These are phyloP conservation scores for Vicugna pacos DNA, from an alignment of 2,113 vertebrate species.

Conservation along the genomic window DNA sequence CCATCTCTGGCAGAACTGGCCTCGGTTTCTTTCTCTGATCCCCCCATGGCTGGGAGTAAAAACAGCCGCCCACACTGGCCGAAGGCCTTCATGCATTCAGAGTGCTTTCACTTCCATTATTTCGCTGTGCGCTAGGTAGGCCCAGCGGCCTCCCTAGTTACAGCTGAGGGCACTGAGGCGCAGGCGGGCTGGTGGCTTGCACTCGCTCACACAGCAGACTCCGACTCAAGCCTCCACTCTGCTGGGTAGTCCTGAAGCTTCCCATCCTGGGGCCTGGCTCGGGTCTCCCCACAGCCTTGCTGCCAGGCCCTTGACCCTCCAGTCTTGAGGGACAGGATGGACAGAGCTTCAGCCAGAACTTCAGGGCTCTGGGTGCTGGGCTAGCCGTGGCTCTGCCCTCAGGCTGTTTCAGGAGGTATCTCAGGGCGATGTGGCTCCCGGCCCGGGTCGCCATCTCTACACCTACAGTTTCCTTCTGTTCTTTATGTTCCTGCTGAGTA, in stretches of 20 bases:
- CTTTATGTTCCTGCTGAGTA: not conserved
- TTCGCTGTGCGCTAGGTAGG: not conserved
- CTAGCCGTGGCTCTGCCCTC: too few species aligned
- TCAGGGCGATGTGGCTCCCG: too few species aligned
- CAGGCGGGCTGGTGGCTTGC: fast-evolving
- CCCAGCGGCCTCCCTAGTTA: not conserved
- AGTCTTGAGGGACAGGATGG: not conserved
- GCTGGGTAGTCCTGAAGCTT: not conserved
- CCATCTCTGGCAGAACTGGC: not conserved
- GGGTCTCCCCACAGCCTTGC: not conserved
- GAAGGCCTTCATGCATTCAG: not conserved
- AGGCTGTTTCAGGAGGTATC: not conserved
- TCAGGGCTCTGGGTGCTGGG: not conserved
- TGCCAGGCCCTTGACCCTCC: not conserved
- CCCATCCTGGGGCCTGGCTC: not conserved
- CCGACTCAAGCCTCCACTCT: not conserved
- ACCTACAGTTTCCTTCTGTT: not conserved
- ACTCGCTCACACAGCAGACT: not conserved
- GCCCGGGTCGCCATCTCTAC: not conserved
- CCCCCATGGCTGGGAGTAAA: not conserved
- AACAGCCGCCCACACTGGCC: not conserved
- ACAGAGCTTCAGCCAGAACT: not conserved
- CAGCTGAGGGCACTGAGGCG: not conserved
- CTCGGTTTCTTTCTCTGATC: not conserved
- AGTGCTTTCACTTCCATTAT: slow-evolving; percentile 72